These are phyloP conservation scores for Anorthoa munda DNA, from an alignment of 2,888 invertebrate species.

Conservation along the genomic window DNA sequence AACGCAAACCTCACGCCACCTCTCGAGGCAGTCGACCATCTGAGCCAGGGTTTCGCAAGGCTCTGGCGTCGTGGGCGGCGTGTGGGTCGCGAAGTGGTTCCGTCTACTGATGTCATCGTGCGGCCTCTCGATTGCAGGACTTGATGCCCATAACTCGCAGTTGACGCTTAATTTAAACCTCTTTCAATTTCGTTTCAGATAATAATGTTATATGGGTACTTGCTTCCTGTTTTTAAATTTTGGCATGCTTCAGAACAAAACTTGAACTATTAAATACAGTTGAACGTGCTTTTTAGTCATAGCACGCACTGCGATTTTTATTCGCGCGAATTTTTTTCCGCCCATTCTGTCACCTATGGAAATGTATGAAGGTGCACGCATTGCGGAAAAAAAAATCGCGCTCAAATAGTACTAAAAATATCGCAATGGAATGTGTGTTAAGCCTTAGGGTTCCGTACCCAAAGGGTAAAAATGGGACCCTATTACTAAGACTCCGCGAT, in stretches of 20 bases:
- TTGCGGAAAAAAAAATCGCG: too few relatives aligned
- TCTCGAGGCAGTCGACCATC: slow-evolving; percentile 51
- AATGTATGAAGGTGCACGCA: too few relatives aligned
- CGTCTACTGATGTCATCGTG: slow-evolving; percentile 88
- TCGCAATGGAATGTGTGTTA: too few relatives aligned
- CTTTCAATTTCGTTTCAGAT: slow-evolving; percentile 37
- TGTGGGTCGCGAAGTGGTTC: slow-evolving; percentile 85
- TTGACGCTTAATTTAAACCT: slow-evolving; percentile 47
- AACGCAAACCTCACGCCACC: slow-evolving; percentile 55
- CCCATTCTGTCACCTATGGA: too few relatives aligned
- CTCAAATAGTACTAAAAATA: too few relatives aligned
- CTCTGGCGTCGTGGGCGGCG: slow-evolving; percentile 81
- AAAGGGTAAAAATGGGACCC: too few relatives aligned
- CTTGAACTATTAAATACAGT: not conserved
- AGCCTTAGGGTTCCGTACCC: too few relatives aligned
- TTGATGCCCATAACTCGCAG: slow-evolving; percentile 63
- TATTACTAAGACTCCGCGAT: too few relatives aligned
- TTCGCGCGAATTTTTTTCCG: too few relatives aligned
- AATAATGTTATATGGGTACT: slow-evolving; percentile 10
- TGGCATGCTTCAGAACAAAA: not conserved
- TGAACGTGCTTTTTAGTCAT: not conserved
- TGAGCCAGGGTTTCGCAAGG: slow-evolving; percentile 84
- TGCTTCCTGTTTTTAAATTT: not conserved
- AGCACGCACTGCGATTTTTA: too few relatives aligned
- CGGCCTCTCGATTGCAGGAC: slow-evolving; percentile 69